Evolutionary conservation across 2,113 vertebrate genomes (phyloP), one percentile per base, ranked within the genome.

Genomic region (Bolborhynchus lineola): DNA sequence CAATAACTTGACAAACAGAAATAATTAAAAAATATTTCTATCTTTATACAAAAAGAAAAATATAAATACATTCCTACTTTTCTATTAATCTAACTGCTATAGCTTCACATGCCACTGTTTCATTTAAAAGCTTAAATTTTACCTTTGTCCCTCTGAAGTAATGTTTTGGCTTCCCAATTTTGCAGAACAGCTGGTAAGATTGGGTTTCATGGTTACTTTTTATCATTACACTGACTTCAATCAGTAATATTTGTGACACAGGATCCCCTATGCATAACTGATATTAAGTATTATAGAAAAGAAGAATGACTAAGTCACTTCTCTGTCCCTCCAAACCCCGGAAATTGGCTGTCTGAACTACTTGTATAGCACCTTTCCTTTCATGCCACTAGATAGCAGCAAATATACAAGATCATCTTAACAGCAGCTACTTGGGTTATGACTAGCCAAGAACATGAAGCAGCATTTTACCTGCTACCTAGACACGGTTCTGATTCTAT

Each of bases 371-470:
- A 90, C 77, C 26, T 71, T 33, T 41, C 18, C 16, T 23, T 74
- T 47, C 33, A 44, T 24, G 84, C 94, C 96, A 90, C 95, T 88
- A 97, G 96, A 60, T 41, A 41, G 95, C 95, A 96, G 93, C 90
- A 97, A 75, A 82, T 41, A 39, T 0, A 3, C 3, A 39, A 39
- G 20, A 83, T 57, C 28, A 16, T 84, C 71, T 31, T 13, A 59
- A 77, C 9, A 69, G 42, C 46, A 81, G 13, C 31, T 44, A 15
- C 59, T 20, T 9, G 8, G 28, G 4, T 29, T 41, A 39, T 2
- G 21, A 42, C 0, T 1, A 65, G 13, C 24, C n/a, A 63, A 55
- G 44, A 55, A 12, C 0, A 62, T 0, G 1, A 83, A 78, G 47
- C 44, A 69, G 55, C 70, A 68, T 18, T 75, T 79, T 29, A 53